Evolutionary conservation across 1,140 invertebrate species (phyloP), one percentile per base, ranked within the genome.

Genomic region (Camponotus floridanus): DNA sequence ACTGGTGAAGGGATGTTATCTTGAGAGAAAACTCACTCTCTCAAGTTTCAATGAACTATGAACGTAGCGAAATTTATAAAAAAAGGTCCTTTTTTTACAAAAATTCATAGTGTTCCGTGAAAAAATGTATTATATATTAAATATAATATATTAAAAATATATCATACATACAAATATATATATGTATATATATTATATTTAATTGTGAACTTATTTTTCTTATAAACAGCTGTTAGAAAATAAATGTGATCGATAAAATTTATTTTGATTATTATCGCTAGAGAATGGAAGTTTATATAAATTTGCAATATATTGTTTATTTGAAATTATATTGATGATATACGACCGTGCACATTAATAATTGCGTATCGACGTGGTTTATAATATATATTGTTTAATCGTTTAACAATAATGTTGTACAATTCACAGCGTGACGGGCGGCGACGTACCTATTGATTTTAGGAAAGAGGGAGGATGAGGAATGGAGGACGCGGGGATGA

Each of bases 401-500:
- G 62, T 73, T 74, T 61, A 85, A 65, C 70, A 79, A 85, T 87
- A 85, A 90, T 62, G 70, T 68, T 65, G 65, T 64, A 90, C 76
- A 88, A 89, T 91, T 87, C 48, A 88, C 48, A 88, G 81, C 67
- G 42, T 74, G 81, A 55, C 88, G 85, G 88, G 86, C 90, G 92
- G 87, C 88, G 88, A 87, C 89, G 88, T 90, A 91, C 64, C 90
- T 94, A 94, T 94, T 94, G 93, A 94, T 94, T 94, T 94, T 93
- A 91, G 91, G 90, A 92, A 90, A 91, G 90, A 88, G 91, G 90
- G 87, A 92, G 89, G 88, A 88, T 76, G 88, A 89, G 86, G 65
- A 89, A 85, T 67, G 89, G 85, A 91, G 84, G 78, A 76, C 83
- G 83, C 87, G 87, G 91, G 89, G 88, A 85, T 92, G 83, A 91